Base-by-base conservation (phyloP, 2,888 invertebrate species). In the Ditula angustiorana region DNA sequence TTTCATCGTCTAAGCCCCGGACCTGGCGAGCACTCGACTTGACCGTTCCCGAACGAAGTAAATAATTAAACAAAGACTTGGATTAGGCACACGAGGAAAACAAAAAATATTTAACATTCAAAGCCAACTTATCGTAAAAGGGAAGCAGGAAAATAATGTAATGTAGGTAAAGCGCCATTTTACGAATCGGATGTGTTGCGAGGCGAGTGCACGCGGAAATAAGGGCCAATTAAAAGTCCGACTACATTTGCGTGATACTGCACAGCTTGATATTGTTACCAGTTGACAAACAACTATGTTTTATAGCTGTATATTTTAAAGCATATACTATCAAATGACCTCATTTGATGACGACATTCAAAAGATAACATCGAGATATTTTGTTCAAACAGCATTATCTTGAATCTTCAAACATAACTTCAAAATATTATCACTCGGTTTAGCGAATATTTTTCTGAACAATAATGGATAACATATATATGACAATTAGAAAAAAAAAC, bases 171-270 rank as follows among this genome's bases (percentile, higher is more conserved):
- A 63, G 30, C 57, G 21, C 33, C 26, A 57, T 52, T 44, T 41
- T 63, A 44, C 50, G 57, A 57, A 63, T 58, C 57, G 63, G 50
- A 63, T 58, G 63, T 63, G 57, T 52, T 52, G 57, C 63, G 50
- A 46, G 57, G 44, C 63, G 26, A 23, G 33, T 44, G 41, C 63
- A 44, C 41, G 41, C 63, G 63, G 63, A 63, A 52, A 57, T 58
- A 58, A 63, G 63, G 63, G 63, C 57, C 63, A 63, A 63, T 63
- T 63, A 63, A 62, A 56, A 63, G 57, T 58, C 57, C 35, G 33
- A 52, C 57, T 58, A 33, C 50, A 33, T 44, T 50, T 44, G 44
- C 33, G 41, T 52, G 57, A 35, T 57, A 50, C 49, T 28, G 57
- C 50, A 50, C 44, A 63, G 19, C 50, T 44, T 63, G 50, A 50